Base-by-base conservation (phyloP, 2,113 vertebrate species). In the Nothobranchius kuhntae region DNA sequence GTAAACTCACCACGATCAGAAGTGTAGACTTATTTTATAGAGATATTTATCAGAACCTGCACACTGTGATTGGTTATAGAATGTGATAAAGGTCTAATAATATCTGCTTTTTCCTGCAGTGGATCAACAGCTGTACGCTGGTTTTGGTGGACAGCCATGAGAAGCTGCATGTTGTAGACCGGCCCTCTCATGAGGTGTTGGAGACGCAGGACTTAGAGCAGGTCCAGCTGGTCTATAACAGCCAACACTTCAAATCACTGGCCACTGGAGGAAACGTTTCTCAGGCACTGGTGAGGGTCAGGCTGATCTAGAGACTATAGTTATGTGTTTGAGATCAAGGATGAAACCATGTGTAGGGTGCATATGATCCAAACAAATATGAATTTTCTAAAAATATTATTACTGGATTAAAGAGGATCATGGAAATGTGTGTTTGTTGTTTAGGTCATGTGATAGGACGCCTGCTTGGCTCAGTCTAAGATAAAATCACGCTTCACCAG, bases 261-360 rank as follows among this genome's bases (percentile, higher is more conserved):
- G 98, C 98, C 61, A 99, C 98, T 0, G 98, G 98, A 77, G 97
- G 98, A 55, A 99, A 99, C 0, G 98, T 99, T 68, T 98, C 96
- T 35, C 96, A 98, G 89, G 98, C 98, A 9, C 88, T 98, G 95
- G 96, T 98, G 89, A 91, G 91, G 17, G 82, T 9, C 46, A 13
- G 1, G 8, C 9, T 38, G 11, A 45, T 51, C 15, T 26, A 50
- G n/a, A 59, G 6, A 4, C 9, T 13, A 26, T 11, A 53, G 1
- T 53, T 10, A 53, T 13, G 15, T 26, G 9, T 13, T 13, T 26
- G 0, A 4, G 52, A 12, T 55, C 24, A 42, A 45, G 38, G 1
- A 13, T 47, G 17, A 21, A 7, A 9, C 9, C 50, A 21, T 10
- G 51, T 26, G 11, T 4, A 24, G 21, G n/a, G 21, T 42, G 6